Evolutionary conservation across 2,888 invertebrate species (phyloP).

Genomic region (Cerastoderma edule): DNA sequence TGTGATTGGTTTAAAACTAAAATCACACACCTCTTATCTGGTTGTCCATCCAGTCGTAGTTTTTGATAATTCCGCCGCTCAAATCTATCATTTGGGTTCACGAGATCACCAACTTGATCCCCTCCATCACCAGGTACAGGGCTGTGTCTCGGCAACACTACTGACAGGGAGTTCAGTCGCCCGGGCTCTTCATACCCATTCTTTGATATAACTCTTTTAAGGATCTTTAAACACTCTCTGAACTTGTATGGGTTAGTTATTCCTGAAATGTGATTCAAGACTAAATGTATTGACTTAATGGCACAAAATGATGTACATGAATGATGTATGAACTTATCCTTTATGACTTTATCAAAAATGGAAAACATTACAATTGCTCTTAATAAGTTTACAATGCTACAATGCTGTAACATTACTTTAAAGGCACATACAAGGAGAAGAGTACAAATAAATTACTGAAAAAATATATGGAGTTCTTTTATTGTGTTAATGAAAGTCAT

Average conservation of each 20-base stretch:
- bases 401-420: no score
- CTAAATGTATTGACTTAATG: background rate
- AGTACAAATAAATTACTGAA: no score
- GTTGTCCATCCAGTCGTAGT: conserved; percentile 35
- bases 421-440: no score
- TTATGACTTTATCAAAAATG: no score
- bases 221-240: conserved; percentile 77
- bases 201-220: conserved; percentile 70
- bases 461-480: no score
- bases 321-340: no score
- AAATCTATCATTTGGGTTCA: conserved; percentile 24
- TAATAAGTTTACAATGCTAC: no score
- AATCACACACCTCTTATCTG: conserved; percentile 20
- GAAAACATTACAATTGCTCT: no score
- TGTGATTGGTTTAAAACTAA: background rate
- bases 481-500: no score
- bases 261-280: conserved; percentile 57
- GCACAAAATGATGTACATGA: no score
- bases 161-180: conserved; percentile 31
- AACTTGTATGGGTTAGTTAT: conserved; percentile 79
- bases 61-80: conserved; percentile 41
- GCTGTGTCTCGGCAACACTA: conserved; percentile 45
- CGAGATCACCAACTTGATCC: conserved; percentile 35
- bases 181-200: conserved; percentile 43
- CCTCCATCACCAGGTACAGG: conserved; percentile 36